Base-by-base conservation (phyloP, 2,888 invertebrate genomes). In the Rhimphoctona megacephalus region DNA sequence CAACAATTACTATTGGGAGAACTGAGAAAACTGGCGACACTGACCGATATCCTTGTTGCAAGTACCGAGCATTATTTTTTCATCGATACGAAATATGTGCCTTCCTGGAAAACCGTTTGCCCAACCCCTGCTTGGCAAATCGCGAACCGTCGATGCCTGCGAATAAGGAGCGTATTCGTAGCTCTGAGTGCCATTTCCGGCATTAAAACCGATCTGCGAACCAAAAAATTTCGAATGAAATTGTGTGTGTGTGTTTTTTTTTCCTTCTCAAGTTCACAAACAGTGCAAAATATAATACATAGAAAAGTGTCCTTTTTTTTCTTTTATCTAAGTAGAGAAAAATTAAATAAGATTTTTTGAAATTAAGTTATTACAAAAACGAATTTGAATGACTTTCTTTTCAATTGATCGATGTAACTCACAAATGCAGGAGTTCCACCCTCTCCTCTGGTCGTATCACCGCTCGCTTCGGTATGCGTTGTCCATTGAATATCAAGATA, bases 81-180 rank as follows among this genome's bases (percentile, higher is more conserved):
- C 99, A 92, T 99, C 99, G 85, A 99, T 97, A 89, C 99, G 96
- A 95, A 99, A 99, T 92, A 99, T 97, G 92, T 99, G 99, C 89
- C 99, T 95, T 80, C 99, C 99, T 0, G 98, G 97, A 90, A 98
- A 97, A 5, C 97, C 97, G 92, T 98, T 98, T 0, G 97, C 98
- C 96, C 97, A 98, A 36, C 98, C 98, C 92, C 98, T 96, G 9
- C 97, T 96, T 0, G 97, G 96, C 88, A 99, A 95, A 94, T 98
- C 98, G 90, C 98, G 96, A 57, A 98, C 95, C 4, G 98, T 97
- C 67, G 97, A 97, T 14, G 96, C 96, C 94, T 98, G 98, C 73
- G 98, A 98, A 94, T 98, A 99, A 0, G 98, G 98, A 84, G 96
- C 96, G 94, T 98, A 98, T 94, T 98, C 98, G 94, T 97, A 98